Conservation (phyloP, 2,113 vertebrate species). For the Nothoprocta pentlandii region DNA sequence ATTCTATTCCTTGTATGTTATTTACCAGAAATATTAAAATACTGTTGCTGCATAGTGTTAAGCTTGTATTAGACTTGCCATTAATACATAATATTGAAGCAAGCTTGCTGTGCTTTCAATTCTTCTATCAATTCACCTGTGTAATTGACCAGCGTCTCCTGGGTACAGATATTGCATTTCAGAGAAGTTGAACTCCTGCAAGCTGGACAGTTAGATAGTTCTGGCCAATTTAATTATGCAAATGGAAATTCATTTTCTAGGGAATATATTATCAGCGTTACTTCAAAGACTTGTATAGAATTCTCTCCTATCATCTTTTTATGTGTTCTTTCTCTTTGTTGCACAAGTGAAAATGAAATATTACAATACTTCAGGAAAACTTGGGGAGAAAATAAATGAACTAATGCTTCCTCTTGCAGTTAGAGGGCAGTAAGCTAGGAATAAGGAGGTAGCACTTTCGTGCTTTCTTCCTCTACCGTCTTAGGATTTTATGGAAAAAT, state of each 20-base stretch:
- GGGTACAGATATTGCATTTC: constrained; percentile 21
- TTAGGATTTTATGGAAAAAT: background rate
- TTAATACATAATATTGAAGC: constrained; percentile 50
- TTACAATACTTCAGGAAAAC: constrained; percentile 1
- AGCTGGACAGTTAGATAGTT: constrained; percentile 52
- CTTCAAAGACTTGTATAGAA: constrained; percentile 44
- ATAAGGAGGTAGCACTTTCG: background rate
- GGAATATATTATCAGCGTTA: constrained; percentile 42
- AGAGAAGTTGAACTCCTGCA: constrained; percentile 51
- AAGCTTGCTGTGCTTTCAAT: constrained; percentile 30
- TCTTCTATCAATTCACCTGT: constrained; percentile 25
- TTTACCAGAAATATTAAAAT: constrained; percentile 26
- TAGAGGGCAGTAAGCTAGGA: background rate
- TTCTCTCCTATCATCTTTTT: constrained; percentile 37
- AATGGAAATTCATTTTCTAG: constrained; percentile 52
- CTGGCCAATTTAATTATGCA: constrained; percentile 71
- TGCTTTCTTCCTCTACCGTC: background rate
- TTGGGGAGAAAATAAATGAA: constrained; percentile 26
- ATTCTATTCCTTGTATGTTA: background rate
- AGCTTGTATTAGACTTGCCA: background rate
- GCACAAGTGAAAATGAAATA: constrained; percentile 51
- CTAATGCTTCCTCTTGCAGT: background rate
- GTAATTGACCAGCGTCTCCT: constrained; percentile 38
- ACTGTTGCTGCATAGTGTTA: background rate
- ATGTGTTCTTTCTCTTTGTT: constrained; percentile 35